phyloP scores from a whole-genome alignment of 2,113 vertebrate genomes.

The Albula goreensis region DNA sequence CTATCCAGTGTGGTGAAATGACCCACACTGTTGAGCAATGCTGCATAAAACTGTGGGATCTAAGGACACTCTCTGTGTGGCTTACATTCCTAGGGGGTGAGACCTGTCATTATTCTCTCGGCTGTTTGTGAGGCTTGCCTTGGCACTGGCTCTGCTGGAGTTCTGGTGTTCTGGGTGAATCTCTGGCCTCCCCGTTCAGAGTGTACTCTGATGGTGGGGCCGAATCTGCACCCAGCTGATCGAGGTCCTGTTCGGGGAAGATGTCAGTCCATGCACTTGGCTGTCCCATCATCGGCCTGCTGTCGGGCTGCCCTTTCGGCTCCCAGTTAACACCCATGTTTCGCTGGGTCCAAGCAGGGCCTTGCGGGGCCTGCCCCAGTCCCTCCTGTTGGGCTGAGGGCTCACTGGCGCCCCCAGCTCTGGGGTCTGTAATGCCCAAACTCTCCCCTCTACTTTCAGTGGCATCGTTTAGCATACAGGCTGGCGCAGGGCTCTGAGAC shows the following conservation, averaged over 20 bases:
- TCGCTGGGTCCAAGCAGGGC: background rate
- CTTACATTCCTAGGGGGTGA: too few relatives aligned
- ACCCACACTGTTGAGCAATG: too few relatives aligned
- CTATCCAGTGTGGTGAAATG: too few relatives aligned
- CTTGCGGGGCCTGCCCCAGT: background rate
- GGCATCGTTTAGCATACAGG: background rate
- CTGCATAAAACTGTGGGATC: too few relatives aligned
- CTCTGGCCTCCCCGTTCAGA: background rate
- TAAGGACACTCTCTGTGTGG: too few relatives aligned
- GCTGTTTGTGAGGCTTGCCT: constrained; percentile 17
- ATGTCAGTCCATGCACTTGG: background rate
- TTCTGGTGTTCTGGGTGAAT: background rate
- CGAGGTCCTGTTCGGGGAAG: background rate
- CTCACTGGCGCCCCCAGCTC: background rate
- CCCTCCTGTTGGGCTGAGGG: background rate
- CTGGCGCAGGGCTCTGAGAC: background rate
- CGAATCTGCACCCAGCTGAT: background rate
- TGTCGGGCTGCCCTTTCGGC: background rate
- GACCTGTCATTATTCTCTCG: background rate
- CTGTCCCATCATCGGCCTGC: background rate
- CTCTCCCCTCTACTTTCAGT: background rate
- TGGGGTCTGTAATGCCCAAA: background rate
- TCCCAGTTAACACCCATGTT: background rate
- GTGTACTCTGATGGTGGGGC: background rate
- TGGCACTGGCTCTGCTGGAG: background rate